Evolutionary conservation across 1,140 invertebrate species (phyloP), one percentile per base, ranked within the genome.

Genomic region (Hermetia illucens): DNA sequence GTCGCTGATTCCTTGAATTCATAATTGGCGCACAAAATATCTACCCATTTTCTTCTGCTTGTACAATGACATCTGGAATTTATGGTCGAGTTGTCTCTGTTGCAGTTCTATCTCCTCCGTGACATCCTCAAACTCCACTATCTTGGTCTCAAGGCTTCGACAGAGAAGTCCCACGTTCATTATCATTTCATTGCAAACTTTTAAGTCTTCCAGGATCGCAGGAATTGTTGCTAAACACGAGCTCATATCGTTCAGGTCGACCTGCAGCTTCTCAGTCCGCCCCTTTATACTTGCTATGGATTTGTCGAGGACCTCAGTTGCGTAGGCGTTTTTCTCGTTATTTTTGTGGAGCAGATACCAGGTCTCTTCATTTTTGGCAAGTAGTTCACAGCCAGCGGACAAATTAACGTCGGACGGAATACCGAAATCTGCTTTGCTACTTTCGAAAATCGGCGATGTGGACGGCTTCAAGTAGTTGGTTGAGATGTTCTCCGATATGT

Each of bases 101-200:
- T 75, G 70, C 12, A 79, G 48, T 39, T 77, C 72, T 40, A 76
- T 65, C 39, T 70, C 70, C 51, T 81, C 77, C 41, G 76, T 71
- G 20, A 79, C 50, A 51, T 80, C 70, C 50, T 79, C 70, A 10
- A 82, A 54, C 39, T 68, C 58, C 29, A 77, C 61, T 13, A 78
- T 44, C 8, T 68, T 62, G 32, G 52, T 56, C 57, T 80, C 75
- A 0, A 79, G 68, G 44, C 72, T 66, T 19, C 70, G 68, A 46
- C 76, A 75, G 30, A 70, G 53, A 45, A 68, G 62, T 51, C 77
- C 71, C 3, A 78, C 45, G 16, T 69, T 53, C 48, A 71, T 61
- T 15, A 79, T 61, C 2, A 63, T 64, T 48, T 66, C 61, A 8
- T 72, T 61, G 27, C 50, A 51, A 1, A 36, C 54, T 48, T 74